Evolutionary conservation across 64 coral and sea anemone genomes (phyloP).

Genomic region (Orbicella faveolata): DNA sequence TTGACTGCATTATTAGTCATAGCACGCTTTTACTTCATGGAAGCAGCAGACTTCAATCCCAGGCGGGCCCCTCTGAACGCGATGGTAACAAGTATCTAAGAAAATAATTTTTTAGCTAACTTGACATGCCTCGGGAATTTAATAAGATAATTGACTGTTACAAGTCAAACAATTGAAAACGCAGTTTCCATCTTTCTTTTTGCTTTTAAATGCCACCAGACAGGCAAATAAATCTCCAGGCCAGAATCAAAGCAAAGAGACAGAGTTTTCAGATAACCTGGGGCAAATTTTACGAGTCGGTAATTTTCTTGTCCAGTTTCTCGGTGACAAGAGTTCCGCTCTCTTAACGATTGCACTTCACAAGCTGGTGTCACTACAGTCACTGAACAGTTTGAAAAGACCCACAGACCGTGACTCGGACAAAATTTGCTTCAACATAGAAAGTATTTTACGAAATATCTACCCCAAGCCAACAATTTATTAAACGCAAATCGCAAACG

Average conservation of each 20-base stretch:
- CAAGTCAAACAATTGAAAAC: too few relatives aligned
- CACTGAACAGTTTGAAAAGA: conserved; percentile 22
- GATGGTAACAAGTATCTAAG: too few relatives aligned
- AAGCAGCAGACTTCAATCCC: too few relatives aligned
- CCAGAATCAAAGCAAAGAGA: not conserved
- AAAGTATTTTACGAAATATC: not conserved
- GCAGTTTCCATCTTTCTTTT: too few relatives aligned
- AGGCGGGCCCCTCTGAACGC: too few relatives aligned
- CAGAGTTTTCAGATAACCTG: not conserved
- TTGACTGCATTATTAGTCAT: too few relatives aligned
- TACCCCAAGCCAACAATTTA: not conserved
- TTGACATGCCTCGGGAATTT: too few relatives aligned
- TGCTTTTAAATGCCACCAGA: too few relatives aligned
- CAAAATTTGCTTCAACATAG: not conserved
- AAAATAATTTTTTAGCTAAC: too few relatives aligned
- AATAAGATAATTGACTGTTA: too few relatives aligned
- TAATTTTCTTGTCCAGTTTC: not conserved
- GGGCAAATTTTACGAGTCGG: not conserved
- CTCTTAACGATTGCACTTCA: not conserved
- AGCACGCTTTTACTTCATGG: too few relatives aligned
- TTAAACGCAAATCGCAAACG: not conserved
- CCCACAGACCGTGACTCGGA: not conserved
- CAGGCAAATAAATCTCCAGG: too few relatives aligned
- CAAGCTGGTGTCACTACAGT: not conserved
- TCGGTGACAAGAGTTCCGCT: not conserved